phyloP scores from a whole-genome alignment of 2,888 invertebrate species.

The Drosophila incognita region DNA sequence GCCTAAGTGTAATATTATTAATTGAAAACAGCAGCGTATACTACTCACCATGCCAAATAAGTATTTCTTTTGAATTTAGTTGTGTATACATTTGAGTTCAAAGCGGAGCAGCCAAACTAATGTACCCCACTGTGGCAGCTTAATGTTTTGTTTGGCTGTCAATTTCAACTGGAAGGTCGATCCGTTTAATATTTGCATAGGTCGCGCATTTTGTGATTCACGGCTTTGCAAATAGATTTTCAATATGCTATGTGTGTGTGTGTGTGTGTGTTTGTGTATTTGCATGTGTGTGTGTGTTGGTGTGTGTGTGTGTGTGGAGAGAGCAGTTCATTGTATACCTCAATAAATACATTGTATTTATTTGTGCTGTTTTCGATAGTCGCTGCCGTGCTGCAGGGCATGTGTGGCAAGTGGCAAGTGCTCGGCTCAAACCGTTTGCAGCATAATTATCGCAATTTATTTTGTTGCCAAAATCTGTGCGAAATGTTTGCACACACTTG shows the following conservation, averaged over 20 bases:
- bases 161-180: slow-evolving; percentile 42
- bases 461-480: slow-evolving; percentile 70
- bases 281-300: slow-evolving; percentile 7
- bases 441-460: slow-evolving; percentile 75
- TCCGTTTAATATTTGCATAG: slow-evolving; percentile 66
- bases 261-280: slow-evolving; percentile 6
- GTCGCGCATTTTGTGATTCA: slow-evolving; percentile 71
- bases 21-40: neutral
- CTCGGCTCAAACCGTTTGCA: slow-evolving; percentile 44
- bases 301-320: slow-evolving; percentile 9
- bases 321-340: slow-evolving; percentile 60
- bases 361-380: slow-evolving; percentile 64
- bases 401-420: slow-evolving; percentile 20
- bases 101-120: neutral
- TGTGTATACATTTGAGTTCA: neutral
- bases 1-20: neutral
- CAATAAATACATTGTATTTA: slow-evolving; percentile 77
- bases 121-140: slow-evolving; percentile 2
- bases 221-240: slow-evolving; percentile 67
- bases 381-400: slow-evolving; percentile 41
- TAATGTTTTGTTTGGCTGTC: neutral
- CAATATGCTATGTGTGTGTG: slow-evolving; percentile 30
- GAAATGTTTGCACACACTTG: slow-evolving; percentile 55
- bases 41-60: neutral
- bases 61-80: neutral